phyloP scores from a whole-genome alignment of 1,140 invertebrate species.

The Choristoneura fumiferana region DNA sequence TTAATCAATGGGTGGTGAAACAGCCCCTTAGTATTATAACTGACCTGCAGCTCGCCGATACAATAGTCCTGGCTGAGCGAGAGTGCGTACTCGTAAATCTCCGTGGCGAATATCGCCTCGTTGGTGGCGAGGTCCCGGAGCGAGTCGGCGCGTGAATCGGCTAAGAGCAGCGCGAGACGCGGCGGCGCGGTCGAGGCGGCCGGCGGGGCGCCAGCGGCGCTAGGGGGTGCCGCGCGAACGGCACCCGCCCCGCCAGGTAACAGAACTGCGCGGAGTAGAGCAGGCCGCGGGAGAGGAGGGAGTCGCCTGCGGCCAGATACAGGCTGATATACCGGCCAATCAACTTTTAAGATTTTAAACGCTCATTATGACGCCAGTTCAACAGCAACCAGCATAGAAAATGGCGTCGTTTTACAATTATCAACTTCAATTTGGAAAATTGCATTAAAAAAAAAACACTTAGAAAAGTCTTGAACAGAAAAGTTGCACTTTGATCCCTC shows the following conservation, averaged over 20 bases:
- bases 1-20: too few species aligned
- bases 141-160: constrained; percentile 81
- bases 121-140: constrained; percentile 83
- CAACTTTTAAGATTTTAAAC: too few species aligned
- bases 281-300: constrained; percentile 83
- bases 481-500: too few species aligned
- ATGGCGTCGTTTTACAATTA: too few species aligned
- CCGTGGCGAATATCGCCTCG: constrained; percentile 94
- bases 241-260: constrained; percentile 92
- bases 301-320: constrained; percentile 77
- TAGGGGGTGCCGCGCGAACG: constrained; percentile 81
- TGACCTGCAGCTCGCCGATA: constrained; percentile 85
- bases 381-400: too few species aligned
- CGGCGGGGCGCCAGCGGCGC: constrained; percentile 30
- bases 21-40: too few species aligned
- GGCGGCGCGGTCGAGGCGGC: constrained; percentile 31
- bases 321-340: too few species aligned
- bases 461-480: too few species aligned
- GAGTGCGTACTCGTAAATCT: constrained; percentile 96
- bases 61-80: constrained; percentile 87
- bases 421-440: too few species aligned
- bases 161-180: constrained; percentile 87
- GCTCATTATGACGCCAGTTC: too few species aligned
- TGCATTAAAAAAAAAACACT: too few species aligned
- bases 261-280: constrained; percentile 95